These are phyloP conservation scores for Aradophagus sp. DNA, from an alignment of 1,140 invertebrate genomes.

Conservation along the genomic window DNA sequence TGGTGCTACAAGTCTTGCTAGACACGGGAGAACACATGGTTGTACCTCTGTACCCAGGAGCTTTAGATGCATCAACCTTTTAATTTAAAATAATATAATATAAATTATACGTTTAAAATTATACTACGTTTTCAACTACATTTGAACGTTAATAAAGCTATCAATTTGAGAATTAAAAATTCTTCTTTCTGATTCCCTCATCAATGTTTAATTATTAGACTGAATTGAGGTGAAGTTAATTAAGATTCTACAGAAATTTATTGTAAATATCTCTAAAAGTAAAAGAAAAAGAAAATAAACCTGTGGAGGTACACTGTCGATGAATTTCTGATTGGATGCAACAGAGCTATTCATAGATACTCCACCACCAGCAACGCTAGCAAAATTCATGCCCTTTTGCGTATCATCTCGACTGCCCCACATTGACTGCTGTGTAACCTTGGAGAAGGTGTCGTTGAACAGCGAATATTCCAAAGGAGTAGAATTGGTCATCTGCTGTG, in stretches of 20 bases:
- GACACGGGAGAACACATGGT: slow-evolving; percentile 83
- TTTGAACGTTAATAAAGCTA: no score
- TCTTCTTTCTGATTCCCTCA: no score
- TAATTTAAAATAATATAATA: not conserved
- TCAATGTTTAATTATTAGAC: no score
- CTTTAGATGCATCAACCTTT: slow-evolving; percentile 85
- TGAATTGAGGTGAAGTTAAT: no score
- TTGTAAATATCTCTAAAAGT: not conserved
- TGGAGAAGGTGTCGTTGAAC: slow-evolving; percentile 84
- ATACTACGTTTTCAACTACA: no score
- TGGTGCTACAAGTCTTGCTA: slow-evolving; percentile 78
- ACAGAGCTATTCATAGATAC: slow-evolving; percentile 70
- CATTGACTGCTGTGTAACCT: slow-evolving; percentile 79
- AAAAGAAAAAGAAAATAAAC: slow-evolving; percentile 62
- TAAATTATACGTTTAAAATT: no score
- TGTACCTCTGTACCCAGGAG: slow-evolving; percentile 85
- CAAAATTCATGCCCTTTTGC: slow-evolving; percentile 83
- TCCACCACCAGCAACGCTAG: slow-evolving; percentile 81
- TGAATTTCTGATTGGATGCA: slow-evolving; percentile 72
- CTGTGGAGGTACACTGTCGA: slow-evolving; percentile 78
- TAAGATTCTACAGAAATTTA: no score
- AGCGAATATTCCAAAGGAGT: slow-evolving; percentile 83
- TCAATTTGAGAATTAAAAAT: no score
- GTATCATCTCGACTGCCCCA: slow-evolving; percentile 79
- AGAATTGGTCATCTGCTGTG: slow-evolving; percentile 54